A percentile compares a stretch with the other conserved stretches of the same genome.
Conservation (phyloP, 2,113 vertebrate species). For the Psephotus haematonotus region DNA sequence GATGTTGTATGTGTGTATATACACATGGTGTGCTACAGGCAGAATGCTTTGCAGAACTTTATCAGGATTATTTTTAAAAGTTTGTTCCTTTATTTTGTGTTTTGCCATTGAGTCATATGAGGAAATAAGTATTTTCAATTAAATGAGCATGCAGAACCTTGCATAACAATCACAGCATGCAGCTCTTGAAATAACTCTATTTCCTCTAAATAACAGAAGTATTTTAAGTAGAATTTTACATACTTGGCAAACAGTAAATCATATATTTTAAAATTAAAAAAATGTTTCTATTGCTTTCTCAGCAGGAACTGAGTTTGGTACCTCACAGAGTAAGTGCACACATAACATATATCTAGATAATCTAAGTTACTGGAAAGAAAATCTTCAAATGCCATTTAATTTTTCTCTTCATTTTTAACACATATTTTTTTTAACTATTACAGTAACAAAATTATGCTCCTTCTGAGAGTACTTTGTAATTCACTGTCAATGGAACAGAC, state of each 20-base stretch:
- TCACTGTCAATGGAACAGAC: not conserved
- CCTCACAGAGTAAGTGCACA: not conserved
- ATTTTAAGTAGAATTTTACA: not conserved
- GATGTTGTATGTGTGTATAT: not conserved
- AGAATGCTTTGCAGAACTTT: not conserved
- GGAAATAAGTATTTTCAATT: not conserved
- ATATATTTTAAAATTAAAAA: not conserved
- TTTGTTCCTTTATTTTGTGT: not conserved
- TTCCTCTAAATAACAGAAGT: not conserved
- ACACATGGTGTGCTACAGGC: accelerated
- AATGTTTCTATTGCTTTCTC: not conserved
- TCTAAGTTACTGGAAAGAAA: not conserved
- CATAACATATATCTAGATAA: not conserved
- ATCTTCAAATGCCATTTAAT: not conserved
- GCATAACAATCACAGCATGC: not conserved
- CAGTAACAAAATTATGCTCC: not conserved
- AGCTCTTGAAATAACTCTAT: not conserved
- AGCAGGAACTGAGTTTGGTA: not conserved
- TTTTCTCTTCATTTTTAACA: not conserved
- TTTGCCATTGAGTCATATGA: not conserved
- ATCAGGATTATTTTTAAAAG: not conserved
- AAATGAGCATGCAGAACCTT: not conserved
- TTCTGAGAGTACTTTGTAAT: not conserved
- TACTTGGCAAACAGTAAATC: not conserved
- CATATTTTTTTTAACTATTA: not conserved